These are phyloP conservation scores for Acromyrmex heyeri DNA, from an alignment of 1,140 invertebrate species.

Conservation along the genomic window DNA sequence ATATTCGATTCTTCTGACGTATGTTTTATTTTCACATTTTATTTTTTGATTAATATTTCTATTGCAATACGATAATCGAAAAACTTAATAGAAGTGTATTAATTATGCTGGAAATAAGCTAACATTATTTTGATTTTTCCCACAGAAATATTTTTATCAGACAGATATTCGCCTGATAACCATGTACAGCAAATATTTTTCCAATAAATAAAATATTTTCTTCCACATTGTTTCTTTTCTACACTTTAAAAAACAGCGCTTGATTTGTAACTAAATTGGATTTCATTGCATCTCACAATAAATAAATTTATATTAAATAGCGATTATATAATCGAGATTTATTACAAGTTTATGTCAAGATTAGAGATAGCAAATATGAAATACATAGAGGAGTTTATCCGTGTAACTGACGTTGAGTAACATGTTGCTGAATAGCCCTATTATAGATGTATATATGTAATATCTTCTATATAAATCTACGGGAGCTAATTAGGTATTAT, in stretches of 20 bases:
- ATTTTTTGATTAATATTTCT: background rate
- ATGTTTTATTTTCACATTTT: background rate
- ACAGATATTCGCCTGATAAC: background rate
- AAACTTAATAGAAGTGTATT: background rate
- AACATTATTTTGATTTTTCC: background rate
- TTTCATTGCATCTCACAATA: background rate
- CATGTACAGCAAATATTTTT: background rate
- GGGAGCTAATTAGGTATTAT: slow-evolving; percentile 56
- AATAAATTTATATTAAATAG: slow-evolving; percentile 20
- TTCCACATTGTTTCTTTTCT: background rate
- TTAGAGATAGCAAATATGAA: slow-evolving; percentile 18
- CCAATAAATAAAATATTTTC: background rate
- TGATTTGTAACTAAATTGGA: background rate
- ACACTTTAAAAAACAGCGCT: background rate
- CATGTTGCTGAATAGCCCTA: slow-evolving; percentile 62
- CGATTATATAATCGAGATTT: slow-evolving; percentile 20
- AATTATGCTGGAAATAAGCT: background rate
- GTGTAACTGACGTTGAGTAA: slow-evolving; percentile 72
- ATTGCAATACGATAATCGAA: background rate
- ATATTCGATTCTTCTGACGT: background rate
- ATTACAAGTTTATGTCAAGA: background rate
- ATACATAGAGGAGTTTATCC: slow-evolving; percentile 60
- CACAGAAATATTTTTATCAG: background rate
- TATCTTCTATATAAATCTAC: slow-evolving; percentile 67
- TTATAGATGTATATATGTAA: slow-evolving; percentile 59